Conservation (phyloP, 2,797 vertebrate species). For the Eulemur rubriventer region DNA sequence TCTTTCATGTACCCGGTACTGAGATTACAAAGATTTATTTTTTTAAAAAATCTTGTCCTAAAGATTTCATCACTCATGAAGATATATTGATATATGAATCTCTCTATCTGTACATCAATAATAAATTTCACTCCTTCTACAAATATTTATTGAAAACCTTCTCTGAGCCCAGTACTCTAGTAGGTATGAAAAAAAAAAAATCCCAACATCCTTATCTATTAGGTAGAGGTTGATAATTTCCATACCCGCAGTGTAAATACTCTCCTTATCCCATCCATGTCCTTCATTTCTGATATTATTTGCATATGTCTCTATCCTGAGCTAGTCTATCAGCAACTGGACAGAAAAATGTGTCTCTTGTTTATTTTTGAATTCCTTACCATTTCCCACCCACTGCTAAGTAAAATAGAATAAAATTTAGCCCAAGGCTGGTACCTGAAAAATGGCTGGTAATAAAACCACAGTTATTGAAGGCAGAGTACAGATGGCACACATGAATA, state of each 20-base stretch:
- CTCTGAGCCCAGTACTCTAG: background rate
- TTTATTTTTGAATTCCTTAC: background rate
- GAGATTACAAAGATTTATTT: background rate
- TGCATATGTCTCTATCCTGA: background rate
- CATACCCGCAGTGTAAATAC: background rate
- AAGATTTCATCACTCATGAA: background rate
- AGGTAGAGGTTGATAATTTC: background rate
- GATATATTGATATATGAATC: background rate
- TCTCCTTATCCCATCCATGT: fast-evolving
- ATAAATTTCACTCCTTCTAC: background rate
- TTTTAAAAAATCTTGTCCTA: background rate
- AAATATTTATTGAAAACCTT: background rate
- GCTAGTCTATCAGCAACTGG: background rate
- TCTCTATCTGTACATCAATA: background rate
- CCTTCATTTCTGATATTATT: background rate
- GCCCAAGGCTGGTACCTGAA: conserved; percentile 37
- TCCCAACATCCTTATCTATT: background rate
- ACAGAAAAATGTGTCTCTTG: background rate
- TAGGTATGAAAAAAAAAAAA: background rate
- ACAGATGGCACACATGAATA: background rate
- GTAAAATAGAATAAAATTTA: conserved; percentile 46
- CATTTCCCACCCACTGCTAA: background rate
- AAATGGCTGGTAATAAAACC: conserved; percentile 65
- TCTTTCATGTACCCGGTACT: background rate
- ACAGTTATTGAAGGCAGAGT: conserved; percentile 60